Base-by-base conservation (phyloP, 2,797 vertebrate genomes). In the Bucorvus abyssinicus region DNA sequence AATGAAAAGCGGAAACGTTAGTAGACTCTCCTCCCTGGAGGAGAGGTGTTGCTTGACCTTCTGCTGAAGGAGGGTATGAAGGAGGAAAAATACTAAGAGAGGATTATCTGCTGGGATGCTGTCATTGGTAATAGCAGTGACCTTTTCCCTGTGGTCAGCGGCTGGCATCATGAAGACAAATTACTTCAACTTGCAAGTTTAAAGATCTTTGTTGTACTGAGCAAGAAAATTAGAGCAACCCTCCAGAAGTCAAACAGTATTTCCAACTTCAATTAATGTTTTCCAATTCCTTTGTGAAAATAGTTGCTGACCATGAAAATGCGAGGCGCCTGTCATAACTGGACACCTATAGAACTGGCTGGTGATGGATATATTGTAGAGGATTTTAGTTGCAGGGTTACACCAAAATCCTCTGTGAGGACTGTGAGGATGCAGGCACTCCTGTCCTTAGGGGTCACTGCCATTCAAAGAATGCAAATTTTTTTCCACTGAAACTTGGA, bases 101-200 rank as follows among this genome's bases (percentile, higher is more conserved):
- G 68, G 71, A 36, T 80, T 78, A 40, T 94, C 88, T 94, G 50
- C 93, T 89, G 84, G 88, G 78, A 56, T 68, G 30, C 83, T 94
- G 90, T 89, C 91, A 83, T 1, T 89, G 81, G 60, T 81, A 94
- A 77, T 53, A 95, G 68, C 64, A 63, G 60, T 90, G 93, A 95
- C 96, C 93, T 96, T 94, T 94, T 96, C 77, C 85, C 80, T 36
- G 70, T 92, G 95, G 91, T 95, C 95, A 93, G 90, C 80, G 93
- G 80, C 84, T 80, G 93, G 77, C 84, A 93, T 90, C 81, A 65
- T 87, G 76, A 91, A 97, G 93, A 96, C 63, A 92, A 96, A 96
- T 95, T 26, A 69, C 92, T 96, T 71, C 57, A 69, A 60, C 84
- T 85, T 77, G n/a, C 42, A 90, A 61, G 47, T 79, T 90, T 92